Base-by-base conservation (phyloP, 2,113 vertebrate genomes). In the Labeo rohita region DNA sequence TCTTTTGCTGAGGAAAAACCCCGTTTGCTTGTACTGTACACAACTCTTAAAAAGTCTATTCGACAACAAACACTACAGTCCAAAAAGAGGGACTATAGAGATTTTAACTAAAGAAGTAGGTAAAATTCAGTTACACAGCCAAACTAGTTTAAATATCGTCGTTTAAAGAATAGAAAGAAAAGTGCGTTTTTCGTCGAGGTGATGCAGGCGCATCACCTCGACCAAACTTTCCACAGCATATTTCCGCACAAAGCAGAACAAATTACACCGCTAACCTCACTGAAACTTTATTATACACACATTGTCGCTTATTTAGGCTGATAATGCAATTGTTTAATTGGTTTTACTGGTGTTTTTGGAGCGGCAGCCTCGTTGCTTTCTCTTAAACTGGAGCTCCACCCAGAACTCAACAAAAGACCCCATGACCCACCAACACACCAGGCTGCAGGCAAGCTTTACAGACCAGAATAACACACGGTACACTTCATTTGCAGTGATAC, bases 371-470 rank as follows among this genome's bases (percentile, higher is more conserved):
- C n/a, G 72, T 11, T 74, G 36, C 43, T 76, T 76, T 80, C 59
- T 65, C 39, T 54, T 45, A 78, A 28, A 49, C 80, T 54, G 34
- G 63, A 73, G 77, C 84, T 85, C 84, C 84, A 85, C 84, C 84
- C 84, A 70, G 63, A 78, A 56, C 28, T 66, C 61, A 85, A 85
- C 84, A 78, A 68, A 78, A 85, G 84, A 70, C 45, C 52, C 66
- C 39, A 36, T 39, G 28, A 50, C 73, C 47, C 45, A 34, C 9
- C 23, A 45, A 18, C 36, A 63, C 56, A 50, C 28, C 49, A 82
- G 63, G 4, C 28, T 18, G 45, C 23, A 70, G 45, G 28, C 63
- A 49, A 49, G 43, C 39, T 65, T 65, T 65, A 23, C 13, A n/a
- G 16, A 23, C 59, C 43, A 49, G 6, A 47, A 80, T 34, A 49